Conservation (phyloP, 2,113 vertebrate species). For the Scomber colias region DNA sequence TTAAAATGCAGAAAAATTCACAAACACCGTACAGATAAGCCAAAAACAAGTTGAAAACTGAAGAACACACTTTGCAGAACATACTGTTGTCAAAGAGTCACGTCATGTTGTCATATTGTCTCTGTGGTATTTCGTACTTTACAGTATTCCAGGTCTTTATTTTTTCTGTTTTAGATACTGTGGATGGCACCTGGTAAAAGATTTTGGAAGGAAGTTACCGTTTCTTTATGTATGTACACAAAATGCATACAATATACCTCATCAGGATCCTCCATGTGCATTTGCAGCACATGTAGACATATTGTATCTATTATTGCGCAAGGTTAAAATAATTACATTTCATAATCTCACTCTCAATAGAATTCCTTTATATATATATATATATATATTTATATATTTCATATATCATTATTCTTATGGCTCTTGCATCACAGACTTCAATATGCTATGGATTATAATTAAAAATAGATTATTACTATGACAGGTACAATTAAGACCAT, state of each 20-base stretch:
- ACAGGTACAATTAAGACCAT: constrained; percentile 52
- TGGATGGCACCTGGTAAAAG: constrained; percentile 61
- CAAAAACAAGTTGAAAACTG: constrained; percentile 44
- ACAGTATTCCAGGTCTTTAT: constrained; percentile 69
- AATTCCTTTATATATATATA: constrained; percentile 46
- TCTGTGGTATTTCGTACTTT: constrained; percentile 56
- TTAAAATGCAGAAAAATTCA: constrained; percentile 66
- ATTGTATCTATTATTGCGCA: constrained; percentile 71
- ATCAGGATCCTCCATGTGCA: constrained; percentile 48
- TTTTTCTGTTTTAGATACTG: constrained; percentile 16
- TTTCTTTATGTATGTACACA: constrained; percentile 59
- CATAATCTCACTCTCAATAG: constrained; percentile 66
- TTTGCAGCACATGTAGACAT: constrained; percentile 43
- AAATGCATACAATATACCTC: constrained; percentile 46
- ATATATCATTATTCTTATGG: constrained; percentile 71
- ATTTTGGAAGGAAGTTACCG: constrained; percentile 70
- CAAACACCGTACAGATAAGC: constrained; percentile 68
- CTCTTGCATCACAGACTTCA: constrained; percentile 71
- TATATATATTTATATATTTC: constrained; percentile 29
- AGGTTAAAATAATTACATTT: constrained; percentile 69
- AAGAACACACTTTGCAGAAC: constrained; percentile 62
- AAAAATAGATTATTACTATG: constrained; percentile 78
- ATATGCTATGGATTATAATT: constrained; percentile 70
- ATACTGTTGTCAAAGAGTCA: constrained; percentile 40
- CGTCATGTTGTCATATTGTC: constrained; percentile 51